Conservation (phyloP, 2,797 vertebrate genomes). For the Acanthurus tractus region DNA sequence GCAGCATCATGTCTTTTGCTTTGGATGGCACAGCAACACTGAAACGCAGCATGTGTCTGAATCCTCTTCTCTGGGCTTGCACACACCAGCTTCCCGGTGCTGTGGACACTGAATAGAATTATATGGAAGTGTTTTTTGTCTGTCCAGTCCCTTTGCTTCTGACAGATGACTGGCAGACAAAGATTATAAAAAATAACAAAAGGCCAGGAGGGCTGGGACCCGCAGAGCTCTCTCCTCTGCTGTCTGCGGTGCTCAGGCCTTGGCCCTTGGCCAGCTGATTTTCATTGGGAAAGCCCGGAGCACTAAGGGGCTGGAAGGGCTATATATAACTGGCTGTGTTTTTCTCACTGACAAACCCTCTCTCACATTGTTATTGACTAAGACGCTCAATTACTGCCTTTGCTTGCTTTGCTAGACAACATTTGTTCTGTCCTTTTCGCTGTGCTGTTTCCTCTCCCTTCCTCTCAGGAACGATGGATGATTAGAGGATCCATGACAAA, state of each 20-base stretch:
- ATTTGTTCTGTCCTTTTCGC: constrained; percentile 55
- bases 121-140: constrained; percentile 59
- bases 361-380: constrained; percentile 79
- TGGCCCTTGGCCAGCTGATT: constrained; percentile 77
- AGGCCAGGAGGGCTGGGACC: constrained; percentile 77
- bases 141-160: constrained; percentile 66
- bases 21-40: constrained; percentile 75
- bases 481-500: constrained; percentile 63
- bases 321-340: constrained; percentile 81
- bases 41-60: constrained; percentile 77
- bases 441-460: constrained; percentile 49
- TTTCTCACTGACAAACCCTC: constrained; percentile 78
- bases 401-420: constrained; percentile 60
- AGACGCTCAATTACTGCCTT: constrained; percentile 73
- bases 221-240: constrained; percentile 74
- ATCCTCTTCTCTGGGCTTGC: constrained; percentile 72
- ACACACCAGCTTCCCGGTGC: constrained; percentile 70
- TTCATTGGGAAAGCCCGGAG: constrained; percentile 83
- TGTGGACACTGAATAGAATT: constrained; percentile 74
- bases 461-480: constrained; percentile 51
- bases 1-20: constrained; percentile 79
- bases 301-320: constrained; percentile 73
- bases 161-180: constrained; percentile 82
- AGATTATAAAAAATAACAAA: constrained; percentile 81
- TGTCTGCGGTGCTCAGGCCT: constrained; percentile 69